Base-by-base conservation (phyloP, 2,888 invertebrate species). In the Volucella bombylans region DNA sequence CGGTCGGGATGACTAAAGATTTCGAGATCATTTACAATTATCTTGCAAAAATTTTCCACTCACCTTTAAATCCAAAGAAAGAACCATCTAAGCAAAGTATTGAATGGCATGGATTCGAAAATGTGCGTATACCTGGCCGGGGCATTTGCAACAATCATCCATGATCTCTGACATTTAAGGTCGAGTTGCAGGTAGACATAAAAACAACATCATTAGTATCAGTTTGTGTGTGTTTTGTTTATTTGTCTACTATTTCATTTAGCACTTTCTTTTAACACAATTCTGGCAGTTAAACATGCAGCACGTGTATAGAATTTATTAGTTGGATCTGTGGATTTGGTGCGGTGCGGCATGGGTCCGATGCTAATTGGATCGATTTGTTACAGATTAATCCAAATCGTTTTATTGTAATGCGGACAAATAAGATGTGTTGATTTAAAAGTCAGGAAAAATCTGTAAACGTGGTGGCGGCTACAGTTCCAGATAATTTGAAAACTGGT, bases 321-420 rank as follows among this genome's bases (percentile, higher is more conserved):
- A 1, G 31, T 12, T 23, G 31, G 31, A 3, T n/a, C n/a, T n/a
- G n/a, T 8, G 38, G 3, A 38, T 38, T 14, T 38, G 9, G 10
- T 50, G 15, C 10, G 3, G 9, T 50, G 14, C 10, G 9, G 10
- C 18, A 18, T 4, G 38, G 4, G 38, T 31, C n/a, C 6, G 54
- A 38, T 54, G 54, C 31, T 54, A 54, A 54, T 54, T 54, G 54
- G n/a, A 54, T 54, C 54, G 31, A 54, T 54, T 54, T 54, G 54
- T 31, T 54, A 15, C 15, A 57, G 39, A 57, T 57, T 57, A 57
- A 39, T n/a, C 15, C 10, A 55, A 55, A 10, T 39, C 15, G 57
- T 6, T 9, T 57, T 14, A 10, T 10, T 23, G 39, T 39, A 55
- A 55, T n/a, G 15, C 38, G 10, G 39, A 55, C 15, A 14, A 39